Base-by-base conservation (phyloP, 1,140 invertebrate species). In the Philaenus spumarius region DNA sequence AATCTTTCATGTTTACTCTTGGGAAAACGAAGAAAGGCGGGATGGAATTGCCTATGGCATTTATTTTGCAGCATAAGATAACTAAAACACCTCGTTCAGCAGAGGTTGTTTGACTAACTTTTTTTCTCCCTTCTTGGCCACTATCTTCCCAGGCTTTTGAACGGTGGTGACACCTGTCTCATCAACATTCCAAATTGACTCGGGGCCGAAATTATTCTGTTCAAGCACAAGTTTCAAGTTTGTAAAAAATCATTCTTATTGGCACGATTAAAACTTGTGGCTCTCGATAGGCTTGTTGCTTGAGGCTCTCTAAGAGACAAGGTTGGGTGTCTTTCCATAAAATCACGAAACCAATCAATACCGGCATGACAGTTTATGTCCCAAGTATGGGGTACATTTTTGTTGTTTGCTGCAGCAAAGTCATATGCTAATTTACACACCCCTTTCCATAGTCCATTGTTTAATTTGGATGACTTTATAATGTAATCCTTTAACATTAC, bases 101-200 rank as follows among this genome's bases (percentile, higher is more conserved):
- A 7, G 70, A 74, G 6, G 69, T 67, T 47, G 65, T 57, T 63
- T 70, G 64, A 14, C 70, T 69, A 2, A 76, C 71, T 63, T 68
- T 62, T 58, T 72, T 76, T 55, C 46, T 22, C 30, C 51, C 34
- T 54, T 75, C 51, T 30, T 24, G 39, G 72, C 68, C 42, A 76
- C 62, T 42, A 77, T 64, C 64, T 72, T 74, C 11, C 66, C 67
- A 26, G 67, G 62, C 56, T 71, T 69, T n/a, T 71, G 68, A 34
- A 77, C 75, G n/a, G 75, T 76, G 20, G 67, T 73, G 14, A 75
- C 58, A 43, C 69, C 73, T 5, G 68, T 76, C 64, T 76, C 71
- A 62, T 76, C 72, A 15, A 69, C 50, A 58, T 77, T 78, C 50
- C 58, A 73, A 30, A 76, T 71, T 55, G 67, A 40, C 43, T 63